Base-by-base conservation (phyloP, 1,140 invertebrate species). In the Copidosoma floridanum region DNA sequence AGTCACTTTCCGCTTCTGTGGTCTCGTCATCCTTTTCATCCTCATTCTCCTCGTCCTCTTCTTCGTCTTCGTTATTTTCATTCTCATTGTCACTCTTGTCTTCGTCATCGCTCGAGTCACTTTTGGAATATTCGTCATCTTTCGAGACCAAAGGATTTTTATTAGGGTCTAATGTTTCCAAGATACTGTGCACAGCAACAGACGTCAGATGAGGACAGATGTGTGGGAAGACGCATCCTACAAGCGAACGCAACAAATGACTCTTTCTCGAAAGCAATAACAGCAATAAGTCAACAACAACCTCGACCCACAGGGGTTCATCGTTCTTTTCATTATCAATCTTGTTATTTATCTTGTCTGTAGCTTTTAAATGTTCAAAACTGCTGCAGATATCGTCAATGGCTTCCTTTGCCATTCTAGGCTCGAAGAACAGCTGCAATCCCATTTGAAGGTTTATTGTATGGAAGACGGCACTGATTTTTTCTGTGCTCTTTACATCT, bases 251-350 rank as follows among this genome's bases (percentile, higher is more conserved):
- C 8, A 90, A 76, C 21, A 89, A 81, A 74, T 86, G 85, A 26
- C 85, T 86, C 63, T 87, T 87, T 59, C 85, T 82, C 1, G 89
- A 90, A 10, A 91, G 75, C 27, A 91, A 81, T 29, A 87, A 90
- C 18, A 92, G 69, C 32, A 93, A 79, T 18, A 93, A 78, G 81
- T 93, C 90, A 12, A 89, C 82, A 41, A 92, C 82, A 2, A 93
- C 90, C 79, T 92, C 88, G 53, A 89, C 84, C 90, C 90, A 93
- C 63, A 85, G 77, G 14, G 86, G 87, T 32, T 77, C 70, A 18
- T 74, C 61, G 14, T 64, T 61, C 35, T 59, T 61, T 0, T 62
- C 46, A 53, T 57, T 63, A 14, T 37, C 71, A 68, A 70, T 77
- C 65, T 51, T 68, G 68, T 78, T 81, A 21, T 68, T 71, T 12